Conservation (phyloP, 1,140 invertebrate species). For the Himalopsyche phryganea region DNA sequence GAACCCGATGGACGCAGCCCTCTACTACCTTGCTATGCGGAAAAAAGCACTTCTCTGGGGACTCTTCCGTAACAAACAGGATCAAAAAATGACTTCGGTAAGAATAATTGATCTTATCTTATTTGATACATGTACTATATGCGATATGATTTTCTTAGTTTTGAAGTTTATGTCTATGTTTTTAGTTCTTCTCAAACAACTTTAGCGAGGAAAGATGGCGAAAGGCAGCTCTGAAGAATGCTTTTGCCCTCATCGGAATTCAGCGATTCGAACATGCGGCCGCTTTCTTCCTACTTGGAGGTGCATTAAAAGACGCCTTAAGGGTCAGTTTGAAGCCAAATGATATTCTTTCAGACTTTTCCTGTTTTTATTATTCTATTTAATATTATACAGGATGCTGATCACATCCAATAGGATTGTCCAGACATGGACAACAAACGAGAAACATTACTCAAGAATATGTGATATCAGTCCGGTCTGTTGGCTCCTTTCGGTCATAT, state of each 20-base stretch:
- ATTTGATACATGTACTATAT: neutral
- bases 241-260: constrained; percentile 91
- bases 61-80: constrained; percentile 82
- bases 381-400: no score
- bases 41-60: constrained; percentile 97
- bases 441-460: no score
- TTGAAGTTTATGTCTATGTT: constrained; percentile 1
- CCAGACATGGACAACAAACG: no score
- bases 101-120: constrained; percentile 15
- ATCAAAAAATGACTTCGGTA: constrained; percentile 84
- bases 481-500: no score
- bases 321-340: constrained; percentile 61
- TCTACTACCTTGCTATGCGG: constrained; percentile 98
- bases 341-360: no score
- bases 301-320: constrained; percentile 89
- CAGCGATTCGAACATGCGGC: constrained; percentile 93
- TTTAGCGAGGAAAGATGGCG: constrained; percentile 92
- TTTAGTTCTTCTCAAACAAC: constrained; percentile 89
- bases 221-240: constrained; percentile 96
- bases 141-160: neutral
- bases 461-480: no score
- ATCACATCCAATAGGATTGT: no score
- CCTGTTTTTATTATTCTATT: no score
- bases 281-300: constrained; percentile 92
- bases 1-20: constrained; percentile 94